These are phyloP conservation scores for Phymastichus coffea DNA, from an alignment of 1,140 invertebrate species.

Conservation along the genomic window DNA sequence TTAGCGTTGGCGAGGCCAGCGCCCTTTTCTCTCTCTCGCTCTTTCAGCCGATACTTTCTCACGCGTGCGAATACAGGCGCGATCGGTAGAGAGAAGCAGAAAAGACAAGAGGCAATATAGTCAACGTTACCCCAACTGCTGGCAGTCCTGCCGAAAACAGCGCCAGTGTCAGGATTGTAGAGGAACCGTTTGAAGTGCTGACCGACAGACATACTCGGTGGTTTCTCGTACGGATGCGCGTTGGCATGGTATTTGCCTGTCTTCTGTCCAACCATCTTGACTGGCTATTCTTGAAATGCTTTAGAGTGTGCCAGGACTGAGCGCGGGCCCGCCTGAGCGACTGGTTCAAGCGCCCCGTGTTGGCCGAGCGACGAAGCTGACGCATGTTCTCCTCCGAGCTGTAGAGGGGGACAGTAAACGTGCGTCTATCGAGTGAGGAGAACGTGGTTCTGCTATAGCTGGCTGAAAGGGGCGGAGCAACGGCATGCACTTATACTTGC, in stretches of 20 bases:
- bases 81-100: not conserved
- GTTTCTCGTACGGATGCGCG: conserved; percentile 50
- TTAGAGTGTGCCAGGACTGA: too few relatives aligned
- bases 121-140: conserved; percentile 80
- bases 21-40: not conserved
- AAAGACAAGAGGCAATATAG: conserved; percentile 42
- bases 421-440: too few relatives aligned
- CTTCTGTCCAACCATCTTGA: too few relatives aligned
- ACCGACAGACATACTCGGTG: conserved; percentile 38
- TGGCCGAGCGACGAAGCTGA: too few relatives aligned
- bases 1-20: conserved; percentile 9
- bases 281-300: too few relatives aligned
- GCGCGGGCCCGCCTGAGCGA: too few relatives aligned
- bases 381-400: too few relatives aligned
- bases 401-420: too few relatives aligned
- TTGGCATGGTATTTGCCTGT: not conserved
- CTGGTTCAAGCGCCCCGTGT: too few relatives aligned
- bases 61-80: not conserved
- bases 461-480: too few relatives aligned
- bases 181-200: conserved; percentile 59
- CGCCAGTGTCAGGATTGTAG: conserved; percentile 70
- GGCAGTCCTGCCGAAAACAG: conserved; percentile 71
- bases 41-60: not conserved
- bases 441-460: too few relatives aligned
- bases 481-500: too few relatives aligned